Base-by-base conservation (phyloP, 2,797 vertebrate species). In the Smutsia gigantea region DNA sequence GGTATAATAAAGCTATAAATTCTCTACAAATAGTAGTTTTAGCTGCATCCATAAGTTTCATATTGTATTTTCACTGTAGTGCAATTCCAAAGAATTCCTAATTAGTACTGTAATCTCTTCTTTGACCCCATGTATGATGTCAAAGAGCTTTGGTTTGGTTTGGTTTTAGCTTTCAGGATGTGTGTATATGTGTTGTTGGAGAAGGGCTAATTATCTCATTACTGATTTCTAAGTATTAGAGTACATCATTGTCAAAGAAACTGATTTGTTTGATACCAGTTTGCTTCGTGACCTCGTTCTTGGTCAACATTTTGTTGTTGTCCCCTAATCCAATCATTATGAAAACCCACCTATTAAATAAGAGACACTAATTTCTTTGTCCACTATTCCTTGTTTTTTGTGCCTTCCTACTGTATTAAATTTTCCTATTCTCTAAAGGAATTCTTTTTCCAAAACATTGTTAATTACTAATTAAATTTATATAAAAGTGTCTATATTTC, bases 391-490 rank as follows among this genome's bases (percentile, higher is more conserved):
- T 88, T 71, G 11, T 25, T 81, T 5, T 79, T 12, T 77, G 31
- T 61, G 34, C 21, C 18, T 85, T 95, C 27, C 21, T 85, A 77
- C 27, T 84, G 29, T 46, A 53, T 93, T 88, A 89, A 95, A 69
- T 89, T 94, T 92, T 93, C 57, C 74, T 86, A 86, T 91, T 39
- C 61, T 87, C 66, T 84, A 93, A 83, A 93, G 19, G 19, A 85
- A 90, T 55, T 66, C 27, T 61, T 90, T 86, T 91, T 23, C 29
- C 42, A 79, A 90, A 95, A 95, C 31, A 51, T 69, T 74, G 71
- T 77, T 72, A 93, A 46, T 57, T 6, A 29, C 53, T 86, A 94
- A 83, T 90, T 93, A 93, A 89, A 81, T 49, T 87, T 87, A 23
- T 85, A 39, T 29, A 79, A 46, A 72, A 39, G 7, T 75, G 13